Conservation (phyloP, 1,140 invertebrate species). For the Andricus grossulariae region DNA sequence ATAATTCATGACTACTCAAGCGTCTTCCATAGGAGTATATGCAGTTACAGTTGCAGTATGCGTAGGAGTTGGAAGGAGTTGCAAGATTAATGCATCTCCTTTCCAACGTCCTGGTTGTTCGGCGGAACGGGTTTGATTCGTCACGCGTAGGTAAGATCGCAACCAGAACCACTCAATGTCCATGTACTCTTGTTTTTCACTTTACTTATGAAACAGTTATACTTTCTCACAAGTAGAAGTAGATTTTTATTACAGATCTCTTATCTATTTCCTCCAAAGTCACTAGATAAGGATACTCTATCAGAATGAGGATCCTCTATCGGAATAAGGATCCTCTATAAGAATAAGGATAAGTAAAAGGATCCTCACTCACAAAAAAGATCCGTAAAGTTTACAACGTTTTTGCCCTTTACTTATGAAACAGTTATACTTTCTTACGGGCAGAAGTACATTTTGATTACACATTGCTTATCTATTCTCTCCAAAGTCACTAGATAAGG, state of each 20-base stretch:
- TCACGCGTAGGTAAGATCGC: constrained; percentile 7
- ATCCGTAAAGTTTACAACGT: no score
- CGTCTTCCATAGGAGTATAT: neutral
- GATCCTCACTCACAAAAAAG: no score
- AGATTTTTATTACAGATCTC: no score
- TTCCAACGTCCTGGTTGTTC: neutral
- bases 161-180: constrained; percentile 1
- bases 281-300: no score
- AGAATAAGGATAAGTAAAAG: no score
- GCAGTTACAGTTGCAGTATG: constrained; percentile 6
- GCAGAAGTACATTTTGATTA: no score
- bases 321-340: no score
- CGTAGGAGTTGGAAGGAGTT: constrained; percentile 27
- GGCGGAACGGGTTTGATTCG: constrained; percentile 19
- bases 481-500: no score
- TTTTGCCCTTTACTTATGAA: constrained; percentile 12
- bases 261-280: no score
- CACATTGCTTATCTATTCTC: no score
- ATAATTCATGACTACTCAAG: constrained; percentile 24
- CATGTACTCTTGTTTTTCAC: constrained; percentile 1
- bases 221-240: neutral
- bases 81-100: constrained; percentile 26
- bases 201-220: constrained; percentile 11
- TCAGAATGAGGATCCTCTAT: no score
- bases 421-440: neutral